These are phyloP conservation scores for Labia minor DNA, from an alignment of 2,888 invertebrate species.

Conservation along the genomic window DNA sequence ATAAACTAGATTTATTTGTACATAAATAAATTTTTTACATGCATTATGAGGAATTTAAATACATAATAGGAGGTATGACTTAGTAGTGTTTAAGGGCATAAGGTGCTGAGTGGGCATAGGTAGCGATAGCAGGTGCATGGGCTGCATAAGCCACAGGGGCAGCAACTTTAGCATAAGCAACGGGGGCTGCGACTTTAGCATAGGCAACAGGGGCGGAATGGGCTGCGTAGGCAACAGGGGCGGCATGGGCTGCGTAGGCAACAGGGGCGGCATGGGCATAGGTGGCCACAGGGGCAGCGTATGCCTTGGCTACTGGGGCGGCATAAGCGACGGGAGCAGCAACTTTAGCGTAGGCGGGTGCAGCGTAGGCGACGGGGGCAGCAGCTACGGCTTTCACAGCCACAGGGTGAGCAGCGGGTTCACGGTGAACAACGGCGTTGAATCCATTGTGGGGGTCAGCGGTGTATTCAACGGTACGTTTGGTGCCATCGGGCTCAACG, in stretches of 20 bases:
- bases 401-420: slow-evolving; percentile 15
- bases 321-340: slow-evolving; percentile 29
- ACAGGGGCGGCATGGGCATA: slow-evolving; percentile 27
- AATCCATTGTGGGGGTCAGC: slow-evolving; percentile 25
- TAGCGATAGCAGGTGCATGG: slow-evolving; percentile 15
- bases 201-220: slow-evolving; percentile 26
- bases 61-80: neutral
- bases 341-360: slow-evolving; percentile 13
- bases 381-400: slow-evolving; percentile 20
- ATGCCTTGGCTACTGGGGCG: slow-evolving; percentile 25
- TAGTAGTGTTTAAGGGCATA: slow-evolving; percentile 22
- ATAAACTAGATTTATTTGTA: slow-evolving; percentile 6
- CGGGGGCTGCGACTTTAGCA: slow-evolving; percentile 27
- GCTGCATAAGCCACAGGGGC: slow-evolving; percentile 26
- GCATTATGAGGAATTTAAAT: neutral
- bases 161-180: slow-evolving; percentile 26
- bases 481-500: slow-evolving; percentile 24
- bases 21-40: slow-evolving; percentile 5
- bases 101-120: slow-evolving; percentile 25
- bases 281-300: slow-evolving; percentile 28
- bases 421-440: slow-evolving; percentile 24
- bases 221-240: slow-evolving; percentile 26
- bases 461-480: slow-evolving; percentile 25
- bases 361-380: slow-evolving; percentile 17
- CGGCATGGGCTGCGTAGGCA: slow-evolving; percentile 28